phyloP scores from a whole-genome alignment of 2,113 vertebrate species.

The Apeltes quadracus region DNA sequence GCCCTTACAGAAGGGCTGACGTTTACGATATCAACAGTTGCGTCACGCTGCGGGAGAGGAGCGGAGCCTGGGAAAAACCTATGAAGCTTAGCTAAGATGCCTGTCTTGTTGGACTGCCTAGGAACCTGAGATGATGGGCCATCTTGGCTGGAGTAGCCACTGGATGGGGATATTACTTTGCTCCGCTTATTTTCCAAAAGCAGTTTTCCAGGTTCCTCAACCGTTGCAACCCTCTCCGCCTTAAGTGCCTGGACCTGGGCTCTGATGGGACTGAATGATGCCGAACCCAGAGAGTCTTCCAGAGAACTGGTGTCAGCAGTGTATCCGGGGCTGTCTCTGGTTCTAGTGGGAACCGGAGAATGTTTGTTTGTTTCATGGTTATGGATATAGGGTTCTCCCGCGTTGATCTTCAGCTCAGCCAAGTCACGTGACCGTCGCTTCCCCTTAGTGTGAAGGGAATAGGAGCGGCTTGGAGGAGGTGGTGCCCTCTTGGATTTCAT shows the following conservation, averaged over 20 bases:
- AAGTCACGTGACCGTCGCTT: conserved; percentile 82
- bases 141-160: conserved; percentile 89
- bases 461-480: conserved; percentile 86
- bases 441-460: conserved; percentile 88
- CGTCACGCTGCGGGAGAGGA: conserved; percentile 38
- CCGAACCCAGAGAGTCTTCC: conserved; percentile 62
- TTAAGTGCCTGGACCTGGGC: conserved; percentile 46
- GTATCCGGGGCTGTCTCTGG: conserved; percentile 70
- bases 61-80: conserved; percentile 77
- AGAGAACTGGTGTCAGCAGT: conserved; percentile 76
- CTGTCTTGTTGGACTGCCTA: conserved; percentile 74
- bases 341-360: conserved; percentile 37
- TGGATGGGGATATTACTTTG: conserved; percentile 87
- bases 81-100: conserved; percentile 82
- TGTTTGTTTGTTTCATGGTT: conserved; percentile 58
- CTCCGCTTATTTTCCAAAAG: conserved; percentile 46
- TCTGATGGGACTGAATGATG: conserved; percentile 47
- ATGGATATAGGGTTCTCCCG: conserved; percentile 30
- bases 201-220: conserved; percentile 49
- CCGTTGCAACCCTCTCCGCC: conserved; percentile 60
- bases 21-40: conserved; percentile 8
- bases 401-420: conserved; percentile 35
- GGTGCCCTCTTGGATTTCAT: conserved; percentile 87
- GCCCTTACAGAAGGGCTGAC: conserved; percentile 66
- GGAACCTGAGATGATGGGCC: conserved; percentile 79